Percentiles rank a stretch among this genome's conserved stretches.
phyloP scores from a whole-genome alignment of 2,113 vertebrate species.

The Nerophis lumbriciformis region DNA sequence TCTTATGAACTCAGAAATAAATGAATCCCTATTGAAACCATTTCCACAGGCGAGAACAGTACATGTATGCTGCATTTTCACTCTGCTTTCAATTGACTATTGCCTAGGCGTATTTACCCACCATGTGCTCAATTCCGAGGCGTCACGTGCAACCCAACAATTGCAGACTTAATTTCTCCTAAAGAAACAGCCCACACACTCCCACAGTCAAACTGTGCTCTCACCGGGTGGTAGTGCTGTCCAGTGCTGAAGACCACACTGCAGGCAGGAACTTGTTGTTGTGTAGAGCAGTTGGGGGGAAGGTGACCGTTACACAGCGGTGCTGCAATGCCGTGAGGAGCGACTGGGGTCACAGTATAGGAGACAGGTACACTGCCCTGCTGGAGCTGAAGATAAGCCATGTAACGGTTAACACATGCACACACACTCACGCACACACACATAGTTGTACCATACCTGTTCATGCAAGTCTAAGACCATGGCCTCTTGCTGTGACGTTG shows the following conservation, averaged over 20 bases:
- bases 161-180: background rate
- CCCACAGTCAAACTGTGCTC: slow-evolving; percentile 69
- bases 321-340: slow-evolving; percentile 87
- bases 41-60: no score
- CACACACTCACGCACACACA: background rate
- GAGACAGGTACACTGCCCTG: slow-evolving; percentile 91
- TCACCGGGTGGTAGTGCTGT: slow-evolving; percentile 94
- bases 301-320: slow-evolving; percentile 92
- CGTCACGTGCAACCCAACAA: no score
- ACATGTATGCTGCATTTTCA: no score
- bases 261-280: slow-evolving; percentile 90
- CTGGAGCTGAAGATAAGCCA: slow-evolving; percentile 74
- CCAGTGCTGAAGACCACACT: slow-evolving; percentile 92
- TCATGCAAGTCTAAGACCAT: slow-evolving; percentile 94
- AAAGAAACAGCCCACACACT: slow-evolving; percentile 13
- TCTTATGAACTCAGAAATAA: no score
- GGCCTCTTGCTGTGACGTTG: slow-evolving; percentile 79
- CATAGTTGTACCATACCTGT: slow-evolving; percentile 72
- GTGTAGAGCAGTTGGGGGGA: slow-evolving; percentile 87
- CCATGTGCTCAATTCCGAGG: no score
- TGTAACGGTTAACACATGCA: slow-evolving; percentile 8
- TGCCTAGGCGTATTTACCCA: no score
- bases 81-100: no score
- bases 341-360: slow-evolving; percentile 89
- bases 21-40: no score